Base-by-base conservation (phyloP, 2,888 invertebrate species). In the Plagiodera versicolora region DNA sequence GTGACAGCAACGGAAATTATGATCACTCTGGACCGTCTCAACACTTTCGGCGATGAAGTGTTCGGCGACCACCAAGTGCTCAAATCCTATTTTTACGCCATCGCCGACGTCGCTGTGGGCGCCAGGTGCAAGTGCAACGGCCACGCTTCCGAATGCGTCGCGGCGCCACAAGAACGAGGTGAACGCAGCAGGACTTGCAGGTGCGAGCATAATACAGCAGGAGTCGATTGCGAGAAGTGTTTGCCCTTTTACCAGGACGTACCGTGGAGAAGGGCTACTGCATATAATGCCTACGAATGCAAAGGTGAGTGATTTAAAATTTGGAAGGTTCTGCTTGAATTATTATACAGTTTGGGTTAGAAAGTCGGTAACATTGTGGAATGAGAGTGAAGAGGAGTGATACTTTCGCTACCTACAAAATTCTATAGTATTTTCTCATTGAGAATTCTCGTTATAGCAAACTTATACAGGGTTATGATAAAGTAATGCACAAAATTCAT, bases 41-140 rank as follows among this genome's bases (percentile, higher is more conserved):
- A 99, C 81, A 98, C 98, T 0, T 99, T 98, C 78, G 98, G 98
- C 69, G 99, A 99, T 79, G 98, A 99, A 81, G 89, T 98, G 56
- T 98, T 97, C 75, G 91, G 91, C 0, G 96, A 96, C 76, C 85
- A 88, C n/a, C 91, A 92, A 76, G 98, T 98, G 17, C 81, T 97
- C 53, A 89, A 91, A 76, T 96, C 97, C 0, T 99, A 99, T 78
- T 99, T 95, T 85, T 99, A 98, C 81, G 98, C 98, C 70, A 93
- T 93, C 60, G 89, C 91, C 0, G 92, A 92, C 75, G 86, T 93
- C 49, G 89, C 90, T 0, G 91, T 92, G 2, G 92, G 92, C 3
- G 92, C 92, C 0, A 84, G 98, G 68, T 99, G 99, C 83, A 97
- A 98, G 79, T 99, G 99, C 81, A 98, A 99, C 76, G 99, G 99